A percentile compares a stretch with the other conserved stretches of the same genome.
Evolutionary conservation across 2,888 invertebrate genomes (phyloP).

Genomic region (Orthosia incerta): DNA sequence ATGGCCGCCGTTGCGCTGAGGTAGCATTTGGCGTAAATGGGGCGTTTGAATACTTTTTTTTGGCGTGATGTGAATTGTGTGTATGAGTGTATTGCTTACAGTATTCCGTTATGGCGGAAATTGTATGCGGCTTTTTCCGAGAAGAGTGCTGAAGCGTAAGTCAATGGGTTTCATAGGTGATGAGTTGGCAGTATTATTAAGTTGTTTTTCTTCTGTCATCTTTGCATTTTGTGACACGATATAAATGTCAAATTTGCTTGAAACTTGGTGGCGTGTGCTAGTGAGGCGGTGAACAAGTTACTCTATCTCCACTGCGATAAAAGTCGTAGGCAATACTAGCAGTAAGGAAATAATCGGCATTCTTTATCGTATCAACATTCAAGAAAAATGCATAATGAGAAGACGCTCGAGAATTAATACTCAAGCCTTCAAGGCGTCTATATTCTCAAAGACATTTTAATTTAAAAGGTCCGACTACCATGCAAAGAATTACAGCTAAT

Average conservation of each 20-base stretch:
- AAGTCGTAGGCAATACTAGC: background rate
- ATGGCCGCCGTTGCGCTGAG: slow-evolving; percentile 64
- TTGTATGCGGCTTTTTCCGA: slow-evolving; percentile 34
- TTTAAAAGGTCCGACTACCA: background rate
- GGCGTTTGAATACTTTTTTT: slow-evolving; percentile 65
- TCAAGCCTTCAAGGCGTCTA: background rate
- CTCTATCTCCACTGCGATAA: background rate
- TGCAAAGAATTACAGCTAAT: slow-evolving; percentile 8
- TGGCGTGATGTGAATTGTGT: slow-evolving; percentile 60
- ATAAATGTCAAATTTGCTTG: background rate
- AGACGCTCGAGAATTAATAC: too few species aligned
- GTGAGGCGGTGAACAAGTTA: background rate
- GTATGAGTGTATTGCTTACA: slow-evolving; percentile 60
- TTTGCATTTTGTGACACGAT: background rate
- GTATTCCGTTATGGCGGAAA: slow-evolving; percentile 44
- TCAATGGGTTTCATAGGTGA: slow-evolving; percentile 7
- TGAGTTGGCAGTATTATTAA: slow-evolving; percentile 17
- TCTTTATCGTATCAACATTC: background rate
- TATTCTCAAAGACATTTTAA: background rate
- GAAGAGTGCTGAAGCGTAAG: slow-evolving; percentile 1
- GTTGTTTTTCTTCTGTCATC: background rate
- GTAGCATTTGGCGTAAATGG: slow-evolving; percentile 71
- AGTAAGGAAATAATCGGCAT: background rate
- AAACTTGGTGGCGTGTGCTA: too few species aligned
- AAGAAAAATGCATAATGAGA: slow-evolving; percentile 2